Percentiles rank a stretch among this genome's conserved stretches.
phyloP scores from a whole-genome alignment of 2,888 invertebrate species.

The Phengaris arion region DNA sequence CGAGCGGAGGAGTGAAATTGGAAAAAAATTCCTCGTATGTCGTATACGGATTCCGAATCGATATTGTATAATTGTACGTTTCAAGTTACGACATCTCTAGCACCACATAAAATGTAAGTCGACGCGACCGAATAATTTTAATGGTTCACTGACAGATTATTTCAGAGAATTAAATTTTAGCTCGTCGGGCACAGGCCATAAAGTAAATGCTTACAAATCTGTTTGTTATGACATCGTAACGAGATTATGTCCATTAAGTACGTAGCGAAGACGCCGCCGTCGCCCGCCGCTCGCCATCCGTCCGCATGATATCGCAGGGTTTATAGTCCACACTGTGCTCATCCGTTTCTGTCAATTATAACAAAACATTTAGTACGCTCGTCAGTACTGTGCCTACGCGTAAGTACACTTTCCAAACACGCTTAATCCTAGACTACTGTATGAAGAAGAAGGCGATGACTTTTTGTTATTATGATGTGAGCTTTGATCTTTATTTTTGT shows the following conservation, averaged over 20 bases:
- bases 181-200: constrained; percentile 78
- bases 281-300: constrained; percentile 63
- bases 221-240: constrained; percentile 80
- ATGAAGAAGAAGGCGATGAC: no score
- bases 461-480: no score
- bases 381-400: background rate
- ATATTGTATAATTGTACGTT: constrained; percentile 31
- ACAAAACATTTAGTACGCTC: constrained; percentile 40
- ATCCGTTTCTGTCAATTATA: constrained; percentile 59
- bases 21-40: constrained; percentile 36
- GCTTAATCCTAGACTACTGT: background rate
- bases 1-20: constrained; percentile 53
- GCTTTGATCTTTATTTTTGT: background rate
- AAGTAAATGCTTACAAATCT: constrained; percentile 79
- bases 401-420: background rate
- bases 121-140: constrained; percentile 71
- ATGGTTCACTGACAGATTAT: constrained; percentile 75
- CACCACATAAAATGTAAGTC: constrained; percentile 56
- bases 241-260: constrained; percentile 75
- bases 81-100: constrained; percentile 39
- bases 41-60: constrained; percentile 33
- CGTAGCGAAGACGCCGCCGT: constrained; percentile 66
- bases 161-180: constrained; percentile 79
- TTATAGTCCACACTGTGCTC: constrained; percentile 64
- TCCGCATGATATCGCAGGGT: constrained; percentile 68